phyloP scores from a whole-genome alignment of 2,888 invertebrate genomes.

The Zonitis immaculata region DNA sequence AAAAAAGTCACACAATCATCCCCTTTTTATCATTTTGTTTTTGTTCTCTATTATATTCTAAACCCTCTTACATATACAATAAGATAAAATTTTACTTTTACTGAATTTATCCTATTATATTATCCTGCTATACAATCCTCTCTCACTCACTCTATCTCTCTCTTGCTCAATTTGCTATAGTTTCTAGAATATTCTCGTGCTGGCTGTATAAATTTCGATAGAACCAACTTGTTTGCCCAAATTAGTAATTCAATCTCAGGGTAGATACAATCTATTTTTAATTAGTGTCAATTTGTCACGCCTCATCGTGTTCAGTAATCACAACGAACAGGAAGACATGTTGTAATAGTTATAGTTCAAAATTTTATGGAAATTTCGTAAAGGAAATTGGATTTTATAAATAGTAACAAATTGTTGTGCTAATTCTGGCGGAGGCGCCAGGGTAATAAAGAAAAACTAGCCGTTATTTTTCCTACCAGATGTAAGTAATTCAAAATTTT shows the following conservation, averaged over 20 bases:
- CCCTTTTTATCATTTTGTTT: background rate
- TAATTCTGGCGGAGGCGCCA: no score
- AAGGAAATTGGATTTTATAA: background rate
- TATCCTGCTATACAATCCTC: no score
- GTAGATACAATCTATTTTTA: constrained; percentile 20
- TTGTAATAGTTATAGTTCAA: background rate
- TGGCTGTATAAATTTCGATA: background rate
- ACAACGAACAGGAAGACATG: constrained; percentile 8
- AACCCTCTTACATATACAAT: background rate
- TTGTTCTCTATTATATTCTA: background rate
- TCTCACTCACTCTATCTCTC: no score
- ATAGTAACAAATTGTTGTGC: no score
- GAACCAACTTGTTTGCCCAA: constrained; percentile 12
- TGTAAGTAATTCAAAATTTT: no score
- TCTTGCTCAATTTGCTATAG: no score
- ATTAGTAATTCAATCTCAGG: constrained; percentile 21
- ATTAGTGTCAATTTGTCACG: constrained; percentile 23
- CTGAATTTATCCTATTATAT: background rate
- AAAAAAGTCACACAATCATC: background rate
- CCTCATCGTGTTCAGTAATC: constrained; percentile 18
- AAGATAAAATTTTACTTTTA: background rate
- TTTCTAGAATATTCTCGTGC: no score
- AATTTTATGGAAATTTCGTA: background rate
- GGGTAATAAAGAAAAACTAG: no score
- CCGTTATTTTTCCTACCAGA: no score